These are phyloP conservation scores for Psilanteris sp. DNA, from an alignment of 1,140 invertebrate genomes.

Conservation along the genomic window DNA sequence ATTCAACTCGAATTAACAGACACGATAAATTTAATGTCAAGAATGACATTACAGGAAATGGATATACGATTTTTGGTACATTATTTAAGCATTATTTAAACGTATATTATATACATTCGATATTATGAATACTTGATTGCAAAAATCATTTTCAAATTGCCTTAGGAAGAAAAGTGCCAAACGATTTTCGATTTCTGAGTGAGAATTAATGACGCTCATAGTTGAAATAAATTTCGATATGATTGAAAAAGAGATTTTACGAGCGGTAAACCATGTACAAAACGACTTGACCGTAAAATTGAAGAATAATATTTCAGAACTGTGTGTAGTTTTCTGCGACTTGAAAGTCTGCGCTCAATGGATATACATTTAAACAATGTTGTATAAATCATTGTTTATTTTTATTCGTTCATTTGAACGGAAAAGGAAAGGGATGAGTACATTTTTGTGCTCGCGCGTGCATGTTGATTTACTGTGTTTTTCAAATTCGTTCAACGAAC, in stretches of 20 bases:
- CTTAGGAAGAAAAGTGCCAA: constrained; percentile 12
- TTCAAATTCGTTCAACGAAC: constrained; percentile 35
- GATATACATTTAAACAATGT: constrained; percentile 25
- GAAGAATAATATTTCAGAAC: constrained; percentile 54
- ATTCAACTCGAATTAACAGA: constrained; percentile 12
- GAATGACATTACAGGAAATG: constrained; percentile 34
- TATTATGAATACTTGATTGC: constrained; percentile 8
- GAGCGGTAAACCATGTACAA: constrained; percentile 45
- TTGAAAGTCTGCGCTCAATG: constrained; percentile 11
- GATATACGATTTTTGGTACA: constrained; percentile 31
- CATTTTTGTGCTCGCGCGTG: constrained; percentile 15
- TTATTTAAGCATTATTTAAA: constrained; percentile 47
- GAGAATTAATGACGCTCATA: constrained; percentile 31
- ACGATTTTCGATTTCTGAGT: constrained; percentile 38
- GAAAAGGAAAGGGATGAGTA: not conserved
- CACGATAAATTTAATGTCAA: constrained; percentile 24
- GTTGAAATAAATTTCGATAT: constrained; percentile 49
- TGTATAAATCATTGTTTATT: constrained; percentile 22
- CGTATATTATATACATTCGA: constrained; percentile 6
- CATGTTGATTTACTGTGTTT: constrained; percentile 33
- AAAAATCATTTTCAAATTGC: constrained; percentile 23
- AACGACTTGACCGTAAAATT: constrained; percentile 54
- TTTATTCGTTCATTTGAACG: constrained; percentile 11
- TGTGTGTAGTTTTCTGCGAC: constrained; percentile 5
- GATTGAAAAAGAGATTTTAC: constrained; percentile 53